Percentiles rank a stretch among this genome's conserved stretches.
phyloP scores from a whole-genome alignment of 2,113 vertebrate genomes.

The Pollachius pollachius region DNA sequence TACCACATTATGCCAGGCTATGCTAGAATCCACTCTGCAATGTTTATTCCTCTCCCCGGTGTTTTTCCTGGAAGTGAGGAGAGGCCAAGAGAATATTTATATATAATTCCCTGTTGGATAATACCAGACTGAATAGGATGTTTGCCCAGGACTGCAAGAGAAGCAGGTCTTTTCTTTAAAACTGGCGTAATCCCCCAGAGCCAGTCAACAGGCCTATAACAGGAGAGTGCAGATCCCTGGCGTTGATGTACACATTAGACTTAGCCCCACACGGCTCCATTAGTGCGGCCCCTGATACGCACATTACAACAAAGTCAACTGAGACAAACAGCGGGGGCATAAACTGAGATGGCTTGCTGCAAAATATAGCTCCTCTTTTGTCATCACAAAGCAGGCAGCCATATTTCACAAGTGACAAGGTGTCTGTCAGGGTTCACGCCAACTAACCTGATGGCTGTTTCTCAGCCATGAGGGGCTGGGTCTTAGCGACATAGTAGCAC shows the following conservation, averaged over 20 bases:
- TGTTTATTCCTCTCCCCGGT: too few relatives aligned
- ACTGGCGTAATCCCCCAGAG: slow-evolving; percentile 56
- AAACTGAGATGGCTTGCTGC: slow-evolving; percentile 57
- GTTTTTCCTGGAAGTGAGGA: too few relatives aligned
- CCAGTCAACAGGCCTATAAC: slow-evolving; percentile 59
- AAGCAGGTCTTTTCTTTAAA: slow-evolving; percentile 50
- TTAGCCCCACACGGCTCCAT: slow-evolving; percentile 67
- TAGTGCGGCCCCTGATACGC: slow-evolving; percentile 60
- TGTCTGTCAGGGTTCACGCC: slow-evolving; percentile 50
- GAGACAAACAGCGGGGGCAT: slow-evolving; percentile 56
- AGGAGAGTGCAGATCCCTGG: slow-evolving; percentile 47
- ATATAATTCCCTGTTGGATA: background rate
- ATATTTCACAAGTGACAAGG: slow-evolving; percentile 61
- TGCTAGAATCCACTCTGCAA: too few relatives aligned
- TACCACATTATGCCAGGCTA: too few relatives aligned
- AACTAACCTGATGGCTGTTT: slow-evolving; percentile 52
- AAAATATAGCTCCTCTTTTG: slow-evolving; percentile 61
- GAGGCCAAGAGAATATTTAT: too few relatives aligned
- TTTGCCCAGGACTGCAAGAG: slow-evolving; percentile 43
- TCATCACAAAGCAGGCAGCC: slow-evolving; percentile 58
- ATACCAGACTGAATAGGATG: slow-evolving; percentile 20
- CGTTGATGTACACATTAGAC: slow-evolving; percentile 61
- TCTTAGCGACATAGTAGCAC: slow-evolving; percentile 20
- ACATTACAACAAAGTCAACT: slow-evolving; percentile 58
- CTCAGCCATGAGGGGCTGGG: slow-evolving; percentile 9